Percentiles rank a stretch among this genome's conserved stretches.
phyloP scores from a whole-genome alignment of 2,797 vertebrate species.

The Spondyliosoma cantharus region DNA sequence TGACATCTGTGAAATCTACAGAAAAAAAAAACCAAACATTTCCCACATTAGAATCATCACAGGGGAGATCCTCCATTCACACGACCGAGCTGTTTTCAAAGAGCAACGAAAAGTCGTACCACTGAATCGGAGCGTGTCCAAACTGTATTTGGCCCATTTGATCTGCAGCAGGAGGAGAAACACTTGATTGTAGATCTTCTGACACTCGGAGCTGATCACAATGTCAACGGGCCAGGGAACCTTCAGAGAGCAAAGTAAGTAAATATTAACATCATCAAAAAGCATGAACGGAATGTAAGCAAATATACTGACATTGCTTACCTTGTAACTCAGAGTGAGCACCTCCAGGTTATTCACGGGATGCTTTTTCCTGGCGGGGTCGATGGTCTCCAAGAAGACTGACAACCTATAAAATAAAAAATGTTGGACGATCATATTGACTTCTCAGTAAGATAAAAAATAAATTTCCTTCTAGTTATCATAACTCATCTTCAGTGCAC shows the following conservation, averaged over 20 bases:
- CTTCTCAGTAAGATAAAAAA: rapidly evolving
- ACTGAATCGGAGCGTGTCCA: conserved; percentile 95
- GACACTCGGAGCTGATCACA: conserved; percentile 97
- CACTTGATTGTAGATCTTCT: conserved; percentile 99
- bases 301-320: conserved; percentile 48
- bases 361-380: conserved; percentile 93
- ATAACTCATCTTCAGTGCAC: too few species aligned
- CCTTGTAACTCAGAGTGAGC: conserved; percentile 96
- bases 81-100: not conserved
- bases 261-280: conserved; percentile 2
- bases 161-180: conserved; percentile 97
- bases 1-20: conserved; percentile 86
- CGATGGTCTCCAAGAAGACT: conserved; percentile 91
- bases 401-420: conserved; percentile 85
- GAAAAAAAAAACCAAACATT: not conserved
- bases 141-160: conserved; percentile 98
- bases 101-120: conserved; percentile 80
- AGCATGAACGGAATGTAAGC: not conserved
- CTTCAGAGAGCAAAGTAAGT: conserved; percentile 74
- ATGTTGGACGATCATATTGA: not conserved
- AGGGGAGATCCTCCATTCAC: not conserved
- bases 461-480: not conserved
- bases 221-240: conserved; percentile 99
- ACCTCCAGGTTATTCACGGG: conserved; percentile 96
- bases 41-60: not conserved